These are phyloP conservation scores for Sturnus vulgaris DNA, from an alignment of 2,113 vertebrate genomes.

Conservation along the genomic window DNA sequence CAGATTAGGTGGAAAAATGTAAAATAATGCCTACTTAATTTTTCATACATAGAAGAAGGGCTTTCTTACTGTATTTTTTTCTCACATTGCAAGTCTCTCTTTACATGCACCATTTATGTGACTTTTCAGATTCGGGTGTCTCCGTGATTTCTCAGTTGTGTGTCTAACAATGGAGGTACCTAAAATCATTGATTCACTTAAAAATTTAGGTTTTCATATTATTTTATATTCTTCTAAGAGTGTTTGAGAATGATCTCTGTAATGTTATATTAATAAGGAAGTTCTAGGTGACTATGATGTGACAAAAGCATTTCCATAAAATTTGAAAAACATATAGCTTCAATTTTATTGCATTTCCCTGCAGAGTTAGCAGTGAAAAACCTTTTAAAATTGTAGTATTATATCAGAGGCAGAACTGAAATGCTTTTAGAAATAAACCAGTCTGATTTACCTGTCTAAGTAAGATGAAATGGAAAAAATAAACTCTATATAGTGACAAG, in stretches of 20 bases:
- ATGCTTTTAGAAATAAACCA: constrained; percentile 29
- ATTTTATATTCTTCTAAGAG: neutral
- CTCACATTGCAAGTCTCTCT: neutral
- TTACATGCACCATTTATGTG: neutral
- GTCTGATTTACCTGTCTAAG: constrained; percentile 8
- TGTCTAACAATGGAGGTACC: neutral
- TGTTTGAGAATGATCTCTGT: neutral
- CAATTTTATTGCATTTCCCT: constrained; percentile 7
- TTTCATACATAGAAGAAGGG: neutral
- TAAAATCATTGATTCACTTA: neutral
- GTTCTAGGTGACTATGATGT: neutral
- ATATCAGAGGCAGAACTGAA: neutral
- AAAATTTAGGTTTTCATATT: neutral
- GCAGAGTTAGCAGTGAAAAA: neutral
- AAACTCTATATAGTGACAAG: neutral
- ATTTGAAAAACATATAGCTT: constrained; percentile 15
- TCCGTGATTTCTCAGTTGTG: neutral
- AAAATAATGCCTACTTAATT: neutral
- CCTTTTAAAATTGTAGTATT: neutral
- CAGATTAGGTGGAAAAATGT: neutral
- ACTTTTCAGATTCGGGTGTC: neutral
- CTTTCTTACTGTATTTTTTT: neutral
- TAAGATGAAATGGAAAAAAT: constrained; percentile 19
- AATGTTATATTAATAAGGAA: neutral
- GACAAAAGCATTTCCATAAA: constrained; percentile 8